Base-by-base conservation (phyloP, 2,113 vertebrate genomes). In the Platysteira castanea region DNA sequence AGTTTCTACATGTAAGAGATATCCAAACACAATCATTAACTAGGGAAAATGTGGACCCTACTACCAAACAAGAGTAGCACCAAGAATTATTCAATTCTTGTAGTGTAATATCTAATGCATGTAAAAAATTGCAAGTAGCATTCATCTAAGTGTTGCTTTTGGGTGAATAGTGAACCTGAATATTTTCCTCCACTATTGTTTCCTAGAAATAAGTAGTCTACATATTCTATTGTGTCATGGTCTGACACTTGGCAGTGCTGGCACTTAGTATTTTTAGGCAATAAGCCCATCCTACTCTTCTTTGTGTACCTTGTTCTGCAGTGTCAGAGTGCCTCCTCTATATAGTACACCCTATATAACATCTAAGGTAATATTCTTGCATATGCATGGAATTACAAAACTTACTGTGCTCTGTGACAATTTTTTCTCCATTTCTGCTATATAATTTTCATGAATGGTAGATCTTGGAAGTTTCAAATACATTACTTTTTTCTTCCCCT, bases 51-150 rank as follows among this genome's bases (percentile, higher is more conserved):
- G 4, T 44, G 71, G 11, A 44, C 9, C 7, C 28, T 41, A n/a
- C 9, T 56, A 9, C 4, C 24, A 84, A 68, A 42, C 9, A 70
- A 57, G 26, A 47, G 47, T 73, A 56, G 7, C 7, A 60, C 9
- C 10, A 77, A 52, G 39, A 70, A 35, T 39, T 20, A 22, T 49
- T 71, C 12, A 61, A 6, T 0, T 0, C 4, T 65, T 44, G 33
- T 10, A 14, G 6, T 41, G 11, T 23, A 50, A 15, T 50, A 65
- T 13, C n/a, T 30, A 57, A 57, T 2, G 1, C 8, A 39, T 1
- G 1, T 42, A 47, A 78, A 47, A 2, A 27, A 10, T 6, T 27
- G 27, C 19, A n/a, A 23, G 5, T 0, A 44, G 6, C 5, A 3
- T 88, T 82, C 56, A 75, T 15, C 18, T 75, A 61, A 60, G 1